phyloP scores from a whole-genome alignment of 2,797 vertebrate genomes.

The Arctocebus calabarensis region DNA sequence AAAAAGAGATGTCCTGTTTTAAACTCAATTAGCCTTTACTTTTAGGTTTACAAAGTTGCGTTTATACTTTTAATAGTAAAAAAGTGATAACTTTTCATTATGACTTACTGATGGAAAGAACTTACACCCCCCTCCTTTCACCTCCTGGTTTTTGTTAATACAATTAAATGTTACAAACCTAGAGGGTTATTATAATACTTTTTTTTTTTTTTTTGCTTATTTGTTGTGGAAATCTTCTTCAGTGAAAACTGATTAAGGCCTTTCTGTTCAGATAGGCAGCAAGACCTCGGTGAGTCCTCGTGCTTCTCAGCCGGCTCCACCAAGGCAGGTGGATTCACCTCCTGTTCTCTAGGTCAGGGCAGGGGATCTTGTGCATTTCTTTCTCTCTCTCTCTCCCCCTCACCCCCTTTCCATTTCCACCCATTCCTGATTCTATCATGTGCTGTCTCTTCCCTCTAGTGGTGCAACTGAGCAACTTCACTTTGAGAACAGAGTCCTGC shows the following conservation, averaged over 20 bases:
- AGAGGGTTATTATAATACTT: not conserved
- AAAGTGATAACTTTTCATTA: not conserved
- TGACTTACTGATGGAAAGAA: not conserved
- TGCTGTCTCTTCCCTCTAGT: constrained; percentile 58
- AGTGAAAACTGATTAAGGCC: too few relatives aligned
- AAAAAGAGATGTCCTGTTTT: not conserved
- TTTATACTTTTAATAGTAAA: not conserved
- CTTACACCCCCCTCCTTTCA: not conserved
- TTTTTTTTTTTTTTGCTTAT: not conserved
- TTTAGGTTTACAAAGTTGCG: not conserved
- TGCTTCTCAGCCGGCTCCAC: fast-evolving
- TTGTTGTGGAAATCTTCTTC: not conserved
- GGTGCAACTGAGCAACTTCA: not conserved
- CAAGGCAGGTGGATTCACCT: not conserved
- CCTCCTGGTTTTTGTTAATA: not conserved
- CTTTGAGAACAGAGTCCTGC: fast-evolving
- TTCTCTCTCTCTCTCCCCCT: not conserved
- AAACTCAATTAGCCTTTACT: not conserved
- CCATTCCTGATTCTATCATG: fast-evolving
- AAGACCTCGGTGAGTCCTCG: fast-evolving
- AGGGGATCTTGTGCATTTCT: not conserved
- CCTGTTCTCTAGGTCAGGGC: not conserved
- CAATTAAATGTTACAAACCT: not conserved
- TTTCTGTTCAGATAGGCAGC: fast-evolving
- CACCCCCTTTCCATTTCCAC: too few relatives aligned